Percentiles rank a stretch among this genome's conserved stretches.
These are phyloP conservation scores for Porites rus DNA, from an alignment of 92 coral and sea anemone species.

Conservation along the genomic window DNA sequence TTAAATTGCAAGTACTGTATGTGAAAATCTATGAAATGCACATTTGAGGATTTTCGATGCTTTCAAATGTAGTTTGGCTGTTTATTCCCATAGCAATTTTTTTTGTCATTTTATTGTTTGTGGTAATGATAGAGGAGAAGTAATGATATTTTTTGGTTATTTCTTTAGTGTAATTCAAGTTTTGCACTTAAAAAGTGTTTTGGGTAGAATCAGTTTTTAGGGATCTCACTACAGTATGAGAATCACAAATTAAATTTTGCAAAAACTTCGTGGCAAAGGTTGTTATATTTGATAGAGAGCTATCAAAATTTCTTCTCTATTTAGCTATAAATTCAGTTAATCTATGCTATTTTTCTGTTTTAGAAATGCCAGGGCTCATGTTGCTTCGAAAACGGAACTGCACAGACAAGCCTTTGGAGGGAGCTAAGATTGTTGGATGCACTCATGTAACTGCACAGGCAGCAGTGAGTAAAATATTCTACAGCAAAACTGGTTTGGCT, in stretches of 20 bases:
- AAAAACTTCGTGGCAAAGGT: not conserved
- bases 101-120: not conserved
- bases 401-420: conserved; percentile 98
- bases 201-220: not conserved
- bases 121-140: no score
- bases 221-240: not conserved
- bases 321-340: no score
- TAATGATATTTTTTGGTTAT: no score
- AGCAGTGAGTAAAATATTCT: conserved; percentile 78
- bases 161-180: not conserved
- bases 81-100: no score
- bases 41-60: no score
- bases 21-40: no score
- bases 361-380: conserved; percentile 99
- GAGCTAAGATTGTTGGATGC: conserved; percentile 99
- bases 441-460: conserved; percentile 99
- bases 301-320: no score
- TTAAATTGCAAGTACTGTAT: no score
- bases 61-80: not conserved
- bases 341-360: not conserved
- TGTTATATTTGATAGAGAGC: no score
- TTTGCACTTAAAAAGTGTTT: not conserved
- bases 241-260: not conserved
- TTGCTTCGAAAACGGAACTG: conserved; percentile 96
- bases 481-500: not conserved